These are phyloP conservation scores for Aphelocoma californica DNA, from an alignment of 2,797 vertebrate species.

Conservation along the genomic window DNA sequence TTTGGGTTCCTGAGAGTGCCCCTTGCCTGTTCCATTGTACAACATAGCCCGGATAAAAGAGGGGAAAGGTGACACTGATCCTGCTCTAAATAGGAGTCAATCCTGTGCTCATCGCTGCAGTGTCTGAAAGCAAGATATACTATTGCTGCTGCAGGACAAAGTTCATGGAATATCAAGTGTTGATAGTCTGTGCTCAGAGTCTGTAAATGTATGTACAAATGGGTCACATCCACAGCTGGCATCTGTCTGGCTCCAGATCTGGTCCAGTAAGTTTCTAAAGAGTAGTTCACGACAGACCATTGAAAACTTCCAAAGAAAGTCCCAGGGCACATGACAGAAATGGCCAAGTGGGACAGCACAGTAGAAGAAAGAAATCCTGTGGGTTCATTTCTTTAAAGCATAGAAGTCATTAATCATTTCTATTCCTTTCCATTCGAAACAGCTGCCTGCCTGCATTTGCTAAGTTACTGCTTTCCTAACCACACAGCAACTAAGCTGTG, in stretches of 20 bases:
- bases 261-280: constrained; percentile 63
- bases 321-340: constrained; percentile 54
- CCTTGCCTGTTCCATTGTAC: not conserved
- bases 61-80: not conserved
- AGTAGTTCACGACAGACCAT: constrained; percentile 48
- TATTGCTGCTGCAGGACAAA: constrained; percentile 8
- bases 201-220: constrained; percentile 39
- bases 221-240: constrained; percentile 59
- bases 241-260: constrained; percentile 61
- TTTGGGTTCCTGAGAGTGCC: not conserved
- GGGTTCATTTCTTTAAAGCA: constrained; percentile 64
- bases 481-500: constrained; percentile 27
- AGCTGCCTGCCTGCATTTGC: constrained; percentile 60
- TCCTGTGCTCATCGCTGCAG: not conserved
- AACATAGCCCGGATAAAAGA: not conserved
- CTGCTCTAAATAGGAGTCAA: not conserved
- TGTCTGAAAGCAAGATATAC: not conserved
- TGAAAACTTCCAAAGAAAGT: constrained; percentile 58
- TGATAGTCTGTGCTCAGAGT: constrained; percentile 30
- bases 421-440: constrained; percentile 64
- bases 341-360: constrained; percentile 59
- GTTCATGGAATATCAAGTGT: constrained; percentile 43
- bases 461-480: constrained; percentile 50
- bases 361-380: constrained; percentile 59
- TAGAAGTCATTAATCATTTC: constrained; percentile 65